Conservation (phyloP, 2,797 vertebrate species). For the Pelochelys cantorii region DNA sequence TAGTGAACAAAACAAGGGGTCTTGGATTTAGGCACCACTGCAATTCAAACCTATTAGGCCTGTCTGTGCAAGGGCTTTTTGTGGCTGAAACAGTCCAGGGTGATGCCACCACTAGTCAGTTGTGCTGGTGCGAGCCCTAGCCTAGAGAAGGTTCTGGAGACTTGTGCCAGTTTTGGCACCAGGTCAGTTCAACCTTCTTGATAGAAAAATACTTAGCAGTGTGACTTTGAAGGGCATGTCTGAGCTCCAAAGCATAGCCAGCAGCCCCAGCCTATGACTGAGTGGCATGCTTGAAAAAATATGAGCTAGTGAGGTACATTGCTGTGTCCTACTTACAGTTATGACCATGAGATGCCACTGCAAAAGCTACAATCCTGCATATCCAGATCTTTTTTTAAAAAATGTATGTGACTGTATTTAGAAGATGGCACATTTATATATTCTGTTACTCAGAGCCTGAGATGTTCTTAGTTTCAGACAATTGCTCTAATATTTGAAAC, state of each 20-base stretch:
- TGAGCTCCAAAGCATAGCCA: not conserved
- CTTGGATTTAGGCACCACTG: too few species aligned
- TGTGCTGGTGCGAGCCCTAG: conserved; percentile 3
- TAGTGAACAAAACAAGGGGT: not conserved
- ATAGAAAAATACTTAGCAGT: not conserved
- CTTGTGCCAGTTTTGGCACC: not conserved
- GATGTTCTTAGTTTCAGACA: not conserved
- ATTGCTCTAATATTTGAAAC: not conserved
- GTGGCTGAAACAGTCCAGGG: not conserved
- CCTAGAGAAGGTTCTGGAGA: not conserved
- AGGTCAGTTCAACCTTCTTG: not conserved
- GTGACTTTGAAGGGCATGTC: not conserved
- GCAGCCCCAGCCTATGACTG: not conserved
- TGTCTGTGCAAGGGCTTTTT: not conserved
- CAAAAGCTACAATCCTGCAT: not conserved
- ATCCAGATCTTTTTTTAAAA: not conserved
- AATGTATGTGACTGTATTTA: not conserved
- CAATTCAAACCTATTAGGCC: not conserved
- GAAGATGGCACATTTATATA: not conserved
- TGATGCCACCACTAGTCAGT: not conserved
- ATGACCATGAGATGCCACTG: not conserved
- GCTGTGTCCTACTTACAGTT: not conserved
- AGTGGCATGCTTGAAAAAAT: not conserved
- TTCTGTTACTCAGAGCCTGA: not conserved
- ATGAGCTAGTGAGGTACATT: not conserved